Conservation (phyloP, 1,140 invertebrate species). For the Sitodiplosis mosellana region DNA sequence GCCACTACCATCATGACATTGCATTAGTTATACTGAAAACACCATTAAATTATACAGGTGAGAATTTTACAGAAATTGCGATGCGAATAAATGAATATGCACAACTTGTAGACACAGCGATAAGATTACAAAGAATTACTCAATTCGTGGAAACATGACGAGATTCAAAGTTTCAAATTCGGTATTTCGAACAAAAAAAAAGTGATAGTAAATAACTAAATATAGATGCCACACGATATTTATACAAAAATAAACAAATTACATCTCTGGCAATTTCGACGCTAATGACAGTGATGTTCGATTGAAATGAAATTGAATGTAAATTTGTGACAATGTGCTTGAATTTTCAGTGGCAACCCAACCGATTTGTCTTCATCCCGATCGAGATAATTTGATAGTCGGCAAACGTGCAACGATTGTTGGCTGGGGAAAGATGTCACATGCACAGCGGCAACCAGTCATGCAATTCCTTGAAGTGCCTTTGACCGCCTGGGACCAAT, state of each 20-base stretch:
- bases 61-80: constrained; percentile 7
- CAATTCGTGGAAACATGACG: constrained; percentile 1
- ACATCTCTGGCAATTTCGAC: too few species aligned
- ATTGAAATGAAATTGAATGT: constrained; percentile 21
- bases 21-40: constrained; percentile 41
- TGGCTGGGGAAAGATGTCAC: constrained; percentile 24
- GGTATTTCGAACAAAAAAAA: background rate
- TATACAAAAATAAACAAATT: constrained; percentile 3
- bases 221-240: background rate
- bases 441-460: constrained; percentile 19
- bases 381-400: constrained; percentile 26
- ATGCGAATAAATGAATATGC: too few species aligned
- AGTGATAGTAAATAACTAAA: constrained; percentile 1
- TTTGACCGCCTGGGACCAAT: constrained; percentile 23
- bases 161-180: background rate
- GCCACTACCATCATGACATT: constrained; percentile 46
- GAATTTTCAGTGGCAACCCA: constrained; percentile 29
- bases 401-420: constrained; percentile 24
- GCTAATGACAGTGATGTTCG: too few species aligned
- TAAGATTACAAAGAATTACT: background rate
- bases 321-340: constrained; percentile 9
- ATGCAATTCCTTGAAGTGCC: constrained; percentile 22
- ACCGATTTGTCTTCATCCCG: constrained; percentile 29
- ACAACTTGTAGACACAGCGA: too few species aligned
- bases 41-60: constrained; percentile 46